Conservation (phyloP, 2,113 vertebrate species). For the Tragelaphus buxtoni region DNA sequence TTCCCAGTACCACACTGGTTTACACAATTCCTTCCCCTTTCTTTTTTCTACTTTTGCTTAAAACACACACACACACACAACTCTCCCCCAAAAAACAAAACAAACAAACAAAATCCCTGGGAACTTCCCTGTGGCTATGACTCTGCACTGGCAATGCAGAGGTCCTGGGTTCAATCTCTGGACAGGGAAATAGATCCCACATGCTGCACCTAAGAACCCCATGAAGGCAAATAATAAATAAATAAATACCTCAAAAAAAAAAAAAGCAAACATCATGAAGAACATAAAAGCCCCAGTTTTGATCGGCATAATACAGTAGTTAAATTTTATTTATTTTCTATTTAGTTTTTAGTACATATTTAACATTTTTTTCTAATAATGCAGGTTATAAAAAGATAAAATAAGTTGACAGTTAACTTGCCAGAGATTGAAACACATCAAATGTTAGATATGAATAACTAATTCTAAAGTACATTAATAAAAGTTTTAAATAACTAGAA, state of each 20-base stretch:
- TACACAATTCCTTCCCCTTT: not conserved
- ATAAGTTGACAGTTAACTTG: not conserved
- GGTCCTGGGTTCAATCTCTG: not conserved
- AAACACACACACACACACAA: no score
- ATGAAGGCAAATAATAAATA: not conserved
- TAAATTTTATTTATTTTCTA: not conserved
- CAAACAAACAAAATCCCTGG: not conserved
- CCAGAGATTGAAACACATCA: not conserved
- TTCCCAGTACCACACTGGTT: constrained; percentile 3
- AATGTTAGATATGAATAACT: not conserved
- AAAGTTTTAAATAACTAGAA: not conserved
- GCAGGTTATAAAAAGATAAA: not conserved
- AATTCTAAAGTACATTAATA: not conserved
- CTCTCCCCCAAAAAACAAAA: fast-evolving
- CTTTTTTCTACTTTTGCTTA: constrained; percentile 21
- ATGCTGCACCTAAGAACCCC: not conserved
- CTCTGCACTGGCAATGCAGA: not conserved
- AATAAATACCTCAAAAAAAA: not conserved
- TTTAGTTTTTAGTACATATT: not conserved
- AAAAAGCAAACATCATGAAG: not conserved
- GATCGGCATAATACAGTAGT: not conserved
- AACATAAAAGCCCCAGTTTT: constrained; percentile 45
- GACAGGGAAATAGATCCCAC: not conserved
- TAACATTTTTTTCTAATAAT: not conserved
- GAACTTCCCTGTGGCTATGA: not conserved